Evolutionary conservation across 2,797 vertebrate genomes (phyloP).

Genomic region (Xyrichtys novacula): DNA sequence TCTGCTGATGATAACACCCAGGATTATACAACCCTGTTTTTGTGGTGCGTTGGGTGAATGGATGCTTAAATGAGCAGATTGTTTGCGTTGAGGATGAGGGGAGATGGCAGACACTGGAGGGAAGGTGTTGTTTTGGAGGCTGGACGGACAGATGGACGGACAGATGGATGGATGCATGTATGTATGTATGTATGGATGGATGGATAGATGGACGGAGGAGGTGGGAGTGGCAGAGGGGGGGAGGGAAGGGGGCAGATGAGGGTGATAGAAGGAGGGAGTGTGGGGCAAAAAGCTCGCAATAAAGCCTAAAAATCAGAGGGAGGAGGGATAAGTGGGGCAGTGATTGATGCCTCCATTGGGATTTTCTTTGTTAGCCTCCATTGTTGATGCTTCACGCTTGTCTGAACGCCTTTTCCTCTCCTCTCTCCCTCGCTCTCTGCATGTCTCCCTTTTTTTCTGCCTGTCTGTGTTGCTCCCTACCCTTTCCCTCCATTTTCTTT

Average conservation of each 20-base stretch:
- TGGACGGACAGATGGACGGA: slow-evolving; percentile 66
- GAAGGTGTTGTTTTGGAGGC: slow-evolving; percentile 70
- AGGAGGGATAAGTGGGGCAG: slow-evolving; percentile 56
- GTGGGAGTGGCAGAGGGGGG: slow-evolving; percentile 59
- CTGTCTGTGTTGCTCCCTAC: slow-evolving; percentile 32
- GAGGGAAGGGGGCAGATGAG: slow-evolving; percentile 24
- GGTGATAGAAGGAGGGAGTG: slow-evolving; percentile 23
- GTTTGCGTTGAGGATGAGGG: slow-evolving; percentile 50
- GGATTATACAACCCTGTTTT: slow-evolving; percentile 29
- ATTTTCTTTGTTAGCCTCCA: slow-evolving; percentile 86
- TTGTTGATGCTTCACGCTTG: slow-evolving; percentile 89
- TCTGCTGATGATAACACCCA: slow-evolving; percentile 5
- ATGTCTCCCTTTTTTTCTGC: slow-evolving; percentile 26
- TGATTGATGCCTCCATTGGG: slow-evolving; percentile 74
- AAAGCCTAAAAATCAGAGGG: slow-evolving; percentile 50
- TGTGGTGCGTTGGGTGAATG: slow-evolving; percentile 7
- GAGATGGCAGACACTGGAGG: slow-evolving; percentile 56
- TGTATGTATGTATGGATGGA: slow-evolving; percentile 42
- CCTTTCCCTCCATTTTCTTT: slow-evolving; percentile 66
- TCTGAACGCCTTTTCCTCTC: slow-evolving; percentile 76
- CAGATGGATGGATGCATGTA: slow-evolving; percentile 54
- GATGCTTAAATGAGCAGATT: slow-evolving; percentile 45
- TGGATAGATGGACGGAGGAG: slow-evolving; percentile 53
- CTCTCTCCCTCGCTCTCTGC: slow-evolving; percentile 60
- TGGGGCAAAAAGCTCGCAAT: slow-evolving; percentile 53